Evolutionary conservation across 2,113 vertebrate genomes (phyloP).

Genomic region (Gavialis gangeticus): DNA sequence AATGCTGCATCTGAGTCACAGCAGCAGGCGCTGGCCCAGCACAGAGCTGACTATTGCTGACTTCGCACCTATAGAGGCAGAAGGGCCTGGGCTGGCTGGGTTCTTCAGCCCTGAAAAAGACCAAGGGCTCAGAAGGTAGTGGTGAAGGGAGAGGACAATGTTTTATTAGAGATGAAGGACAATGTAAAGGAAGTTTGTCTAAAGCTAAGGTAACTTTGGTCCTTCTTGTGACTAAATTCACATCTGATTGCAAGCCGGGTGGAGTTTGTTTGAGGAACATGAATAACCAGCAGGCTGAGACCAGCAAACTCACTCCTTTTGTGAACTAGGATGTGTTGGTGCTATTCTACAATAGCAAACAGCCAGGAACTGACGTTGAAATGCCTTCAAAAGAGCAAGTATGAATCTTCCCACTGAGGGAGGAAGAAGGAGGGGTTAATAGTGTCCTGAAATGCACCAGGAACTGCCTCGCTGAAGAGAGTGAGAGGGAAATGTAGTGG

Average conservation of each 20-base stretch:
- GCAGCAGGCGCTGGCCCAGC: slow-evolving; percentile 12
- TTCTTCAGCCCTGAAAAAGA: background rate
- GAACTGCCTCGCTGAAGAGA: slow-evolving; percentile 68
- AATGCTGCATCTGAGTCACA: background rate
- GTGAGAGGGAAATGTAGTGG: slow-evolving; percentile 70
- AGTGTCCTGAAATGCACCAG: slow-evolving; percentile 76
- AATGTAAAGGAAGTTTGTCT: background rate
- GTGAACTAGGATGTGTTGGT: background rate
- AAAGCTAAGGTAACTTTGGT: background rate
- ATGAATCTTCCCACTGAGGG: background rate
- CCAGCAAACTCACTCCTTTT: background rate
- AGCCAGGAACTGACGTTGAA: slow-evolving; percentile 24
- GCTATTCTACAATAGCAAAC: background rate
- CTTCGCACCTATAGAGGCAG: background rate
- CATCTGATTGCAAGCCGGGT: slow-evolving; percentile 12
- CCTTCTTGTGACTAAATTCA: slow-evolving; percentile 23
- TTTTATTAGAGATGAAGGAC: background rate
- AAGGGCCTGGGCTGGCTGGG: background rate
- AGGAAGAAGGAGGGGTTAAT: slow-evolving; percentile 67
- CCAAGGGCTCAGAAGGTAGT: background rate
- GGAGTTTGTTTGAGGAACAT: background rate
- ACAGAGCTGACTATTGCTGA: slow-evolving; percentile 1
- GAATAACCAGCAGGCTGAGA: slow-evolving; percentile 1
- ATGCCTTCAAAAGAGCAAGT: slow-evolving; percentile 1
- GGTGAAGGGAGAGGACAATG: background rate